phyloP scores from a whole-genome alignment of 2,888 invertebrate species.

The Watsonalla binaria region DNA sequence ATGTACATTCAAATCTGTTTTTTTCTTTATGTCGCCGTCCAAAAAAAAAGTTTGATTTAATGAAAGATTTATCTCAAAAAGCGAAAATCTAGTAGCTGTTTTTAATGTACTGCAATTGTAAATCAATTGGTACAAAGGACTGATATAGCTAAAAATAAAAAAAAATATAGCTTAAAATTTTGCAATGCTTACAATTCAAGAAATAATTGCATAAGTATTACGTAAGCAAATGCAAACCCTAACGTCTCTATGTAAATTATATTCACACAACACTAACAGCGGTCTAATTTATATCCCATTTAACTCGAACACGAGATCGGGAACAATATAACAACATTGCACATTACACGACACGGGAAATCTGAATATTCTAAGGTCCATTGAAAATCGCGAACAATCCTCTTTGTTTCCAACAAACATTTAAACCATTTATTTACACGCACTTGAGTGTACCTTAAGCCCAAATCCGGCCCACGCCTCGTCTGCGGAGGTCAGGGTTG shows the following conservation, averaged over 20 bases:
- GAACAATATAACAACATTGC: slow-evolving; percentile 36
- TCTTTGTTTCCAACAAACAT: slow-evolving; percentile 20
- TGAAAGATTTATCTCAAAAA: too few species aligned
- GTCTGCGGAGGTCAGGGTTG: slow-evolving; percentile 74
- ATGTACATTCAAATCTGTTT: too few species aligned
- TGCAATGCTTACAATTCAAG: not conserved
- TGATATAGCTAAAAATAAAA: too few species aligned
- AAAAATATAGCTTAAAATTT: too few species aligned
- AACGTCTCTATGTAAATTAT: not conserved
- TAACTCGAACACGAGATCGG: not conserved
- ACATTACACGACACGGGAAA: slow-evolving; percentile 39
- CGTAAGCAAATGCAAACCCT: not conserved
- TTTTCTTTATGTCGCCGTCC: too few species aligned
- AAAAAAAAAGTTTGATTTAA: too few species aligned
- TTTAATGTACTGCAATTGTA: too few species aligned
- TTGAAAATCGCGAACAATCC: slow-evolving; percentile 29
- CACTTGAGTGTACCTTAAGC: slow-evolving; percentile 19
- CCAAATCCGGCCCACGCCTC: slow-evolving; percentile 58
- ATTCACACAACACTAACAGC: not conserved
- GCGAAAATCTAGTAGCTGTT: too few species aligned
- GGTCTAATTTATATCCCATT: slow-evolving; percentile 3
- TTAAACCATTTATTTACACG: slow-evolving; percentile 19
- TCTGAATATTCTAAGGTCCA: slow-evolving; percentile 31
- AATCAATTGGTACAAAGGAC: too few species aligned
- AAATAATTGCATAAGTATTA: not conserved